A percentile compares a stretch with the other conserved stretches of the same genome.
Evolutionary conservation across 2,797 vertebrate genomes (phyloP).

Genomic region (Oceanodroma leucorhoa): DNA sequence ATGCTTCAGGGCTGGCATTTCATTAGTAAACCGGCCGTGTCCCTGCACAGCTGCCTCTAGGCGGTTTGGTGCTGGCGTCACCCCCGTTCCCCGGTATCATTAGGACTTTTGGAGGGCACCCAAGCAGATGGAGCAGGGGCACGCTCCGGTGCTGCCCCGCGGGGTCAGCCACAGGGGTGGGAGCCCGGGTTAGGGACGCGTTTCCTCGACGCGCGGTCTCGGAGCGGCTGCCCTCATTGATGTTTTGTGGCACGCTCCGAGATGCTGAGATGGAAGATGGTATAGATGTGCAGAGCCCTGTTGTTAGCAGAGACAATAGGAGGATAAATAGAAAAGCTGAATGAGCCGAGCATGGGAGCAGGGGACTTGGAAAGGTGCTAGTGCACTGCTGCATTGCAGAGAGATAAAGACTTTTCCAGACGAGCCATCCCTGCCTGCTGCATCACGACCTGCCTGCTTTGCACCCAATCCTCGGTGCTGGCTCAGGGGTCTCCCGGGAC

Average conservation of each 20-base stretch:
- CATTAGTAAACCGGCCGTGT: background rate
- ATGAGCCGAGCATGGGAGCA: slow-evolving; percentile 16
- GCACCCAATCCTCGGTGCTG: background rate
- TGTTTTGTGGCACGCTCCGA: background rate
- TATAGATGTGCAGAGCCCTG: background rate
- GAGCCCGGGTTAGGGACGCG: background rate
- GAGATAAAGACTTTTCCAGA: background rate
- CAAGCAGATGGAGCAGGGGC: background rate
- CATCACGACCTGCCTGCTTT: background rate
- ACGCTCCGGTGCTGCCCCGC: accelerated
- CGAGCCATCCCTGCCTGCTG: background rate
- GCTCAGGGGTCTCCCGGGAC: background rate
- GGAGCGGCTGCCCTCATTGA: background rate
- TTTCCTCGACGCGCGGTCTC: accelerated
- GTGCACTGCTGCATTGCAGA: slow-evolving; percentile 35
- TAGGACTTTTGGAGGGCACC: background rate
- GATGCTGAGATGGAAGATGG: background rate
- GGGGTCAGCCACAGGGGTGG: background rate
- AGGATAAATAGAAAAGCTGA: slow-evolving; percentile 53
- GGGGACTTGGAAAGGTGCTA: slow-evolving; percentile 62
- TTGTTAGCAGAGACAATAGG: slow-evolving; percentile 55
- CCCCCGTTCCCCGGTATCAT: accelerated
- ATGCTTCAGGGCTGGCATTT: background rate
- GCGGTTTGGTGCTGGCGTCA: background rate
- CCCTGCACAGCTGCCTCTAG: background rate